Conservation (phyloP, 2,797 vertebrate genomes). For the Tachyglossus aculeatus region DNA sequence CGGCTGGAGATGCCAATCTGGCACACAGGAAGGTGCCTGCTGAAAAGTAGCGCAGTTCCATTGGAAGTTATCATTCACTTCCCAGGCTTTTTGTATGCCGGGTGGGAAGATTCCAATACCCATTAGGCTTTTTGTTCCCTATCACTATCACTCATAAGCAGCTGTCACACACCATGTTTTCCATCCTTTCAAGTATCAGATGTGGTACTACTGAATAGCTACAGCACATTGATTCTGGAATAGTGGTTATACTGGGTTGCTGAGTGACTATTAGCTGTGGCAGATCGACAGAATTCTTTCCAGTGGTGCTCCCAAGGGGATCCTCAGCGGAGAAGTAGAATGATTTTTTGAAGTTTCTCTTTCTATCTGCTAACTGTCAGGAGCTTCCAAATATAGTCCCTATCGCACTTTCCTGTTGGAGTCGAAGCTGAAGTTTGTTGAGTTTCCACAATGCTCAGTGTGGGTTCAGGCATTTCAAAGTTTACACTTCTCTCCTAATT, state of each 20-base stretch:
- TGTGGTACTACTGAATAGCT: slow-evolving; percentile 15
- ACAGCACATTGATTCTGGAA: slow-evolving; percentile 26
- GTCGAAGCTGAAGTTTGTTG: slow-evolving; percentile 14
- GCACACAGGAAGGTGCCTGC: slow-evolving; percentile 9
- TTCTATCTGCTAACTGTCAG: slow-evolving; percentile 11
- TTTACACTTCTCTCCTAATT: neutral
- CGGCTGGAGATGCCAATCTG: slow-evolving; percentile 40
- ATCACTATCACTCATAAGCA: slow-evolving; percentile 41
- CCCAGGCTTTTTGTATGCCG: neutral
- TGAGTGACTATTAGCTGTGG: slow-evolving; percentile 47
- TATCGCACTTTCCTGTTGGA: slow-evolving; percentile 34
- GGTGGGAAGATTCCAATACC: neutral
- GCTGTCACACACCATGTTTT: slow-evolving; percentile 39
- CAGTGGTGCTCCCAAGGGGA: slow-evolving; percentile 35
- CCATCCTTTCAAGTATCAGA: slow-evolving; percentile 42
- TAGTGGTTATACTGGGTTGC: neutral
- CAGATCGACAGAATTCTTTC: slow-evolving; percentile 52
- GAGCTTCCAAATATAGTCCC: slow-evolving; percentile 40
- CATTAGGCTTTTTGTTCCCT: slow-evolving; percentile 42
- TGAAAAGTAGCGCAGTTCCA: neutral
- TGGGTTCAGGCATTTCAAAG: slow-evolving; percentile 48
- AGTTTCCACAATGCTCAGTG: neutral
- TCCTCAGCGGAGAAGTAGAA: slow-evolving; percentile 34
- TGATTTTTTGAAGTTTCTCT: slow-evolving; percentile 47
- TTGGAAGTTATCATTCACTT: slow-evolving; percentile 28